A percentile compares a stretch with the other conserved stretches of the same genome.
These are phyloP conservation scores for Drosophila serrata DNA, from an alignment of 1,140 invertebrate species.

Conservation along the genomic window DNA sequence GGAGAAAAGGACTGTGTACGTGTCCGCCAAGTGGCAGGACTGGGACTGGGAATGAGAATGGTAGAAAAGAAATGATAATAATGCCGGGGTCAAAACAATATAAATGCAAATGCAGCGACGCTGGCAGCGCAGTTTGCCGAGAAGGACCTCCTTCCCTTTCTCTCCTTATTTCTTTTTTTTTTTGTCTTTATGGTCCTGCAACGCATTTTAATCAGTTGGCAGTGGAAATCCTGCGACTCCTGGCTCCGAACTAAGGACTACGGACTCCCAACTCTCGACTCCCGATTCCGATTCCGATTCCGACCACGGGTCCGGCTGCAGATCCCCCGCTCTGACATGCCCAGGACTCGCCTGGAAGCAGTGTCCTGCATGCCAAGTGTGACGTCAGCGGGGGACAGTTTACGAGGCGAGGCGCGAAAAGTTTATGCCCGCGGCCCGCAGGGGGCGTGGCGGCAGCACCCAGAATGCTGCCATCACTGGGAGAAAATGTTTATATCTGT, in stretches of 20 bases:
- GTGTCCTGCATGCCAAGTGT: conserved; percentile 68
- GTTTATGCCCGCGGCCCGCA: conserved; percentile 18
- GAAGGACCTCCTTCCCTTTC: conserved; percentile 2
- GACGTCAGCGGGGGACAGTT: conserved; percentile 49
- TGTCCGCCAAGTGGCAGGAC: conserved; percentile 30
- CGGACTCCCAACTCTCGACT: neutral
- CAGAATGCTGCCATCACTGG: neutral
- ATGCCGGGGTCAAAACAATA: conserved; percentile 82
- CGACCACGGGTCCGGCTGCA: conserved; percentile 20
- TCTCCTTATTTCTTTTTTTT: too few species aligned
- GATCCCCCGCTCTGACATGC: conserved; percentile 25
- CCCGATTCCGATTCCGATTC: conserved; percentile 8
- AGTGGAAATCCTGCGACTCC: conserved; percentile 20
- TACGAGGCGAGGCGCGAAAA: conserved; percentile 48
- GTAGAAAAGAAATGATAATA: conserved; percentile 67
- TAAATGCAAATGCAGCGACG: conserved; percentile 79
- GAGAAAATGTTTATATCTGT: neutral
- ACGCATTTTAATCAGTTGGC: conserved; percentile 79
- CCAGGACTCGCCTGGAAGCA: conserved; percentile 7
- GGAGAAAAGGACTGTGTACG: conserved; percentile 30
- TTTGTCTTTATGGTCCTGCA: conserved; percentile 53
- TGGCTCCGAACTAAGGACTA: neutral
- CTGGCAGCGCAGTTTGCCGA: conserved; percentile 27
- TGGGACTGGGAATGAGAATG: neutral
- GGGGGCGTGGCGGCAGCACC: conserved; percentile 28